A percentile compares a stretch with the other conserved stretches of the same genome.
Evolutionary conservation across 2,797 vertebrate genomes (phyloP).

Genomic region (Staurois parvus): DNA sequence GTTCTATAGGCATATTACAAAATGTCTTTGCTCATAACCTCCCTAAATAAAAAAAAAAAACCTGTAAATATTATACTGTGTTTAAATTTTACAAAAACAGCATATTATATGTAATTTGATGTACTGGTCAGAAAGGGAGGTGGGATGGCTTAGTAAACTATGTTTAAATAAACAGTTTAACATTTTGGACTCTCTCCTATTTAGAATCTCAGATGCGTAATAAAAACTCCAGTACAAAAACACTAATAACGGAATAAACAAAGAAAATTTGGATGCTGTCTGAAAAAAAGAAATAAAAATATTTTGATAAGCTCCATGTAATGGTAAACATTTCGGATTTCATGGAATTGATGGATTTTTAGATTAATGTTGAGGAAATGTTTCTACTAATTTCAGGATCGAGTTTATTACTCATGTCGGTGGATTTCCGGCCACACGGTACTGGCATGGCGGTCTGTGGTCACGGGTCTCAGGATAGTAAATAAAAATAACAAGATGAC

Average conservation of each 20-base stretch:
- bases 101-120: slow-evolving; percentile 11
- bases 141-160: not conserved
- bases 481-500: not conserved
- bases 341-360: not conserved
- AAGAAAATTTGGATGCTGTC: not conserved
- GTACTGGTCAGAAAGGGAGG: not conserved
- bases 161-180: slow-evolving; percentile 13
- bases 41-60: too few species aligned
- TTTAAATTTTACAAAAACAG: too few species aligned
- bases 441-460: slow-evolving; percentile 18
- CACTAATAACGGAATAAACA: not conserved
- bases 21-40: too few species aligned
- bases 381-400: slow-evolving; percentile 38
- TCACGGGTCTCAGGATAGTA: not conserved
- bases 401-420: slow-evolving; percentile 15
- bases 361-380: slow-evolving; percentile 26
- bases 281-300: not conserved
- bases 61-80: too few species aligned
- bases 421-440: slow-evolving; percentile 18
- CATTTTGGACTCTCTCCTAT: not conserved
- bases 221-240: slow-evolving; percentile 12
- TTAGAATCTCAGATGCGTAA: not conserved
- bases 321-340: slow-evolving; percentile 31
- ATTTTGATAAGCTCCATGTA: slow-evolving; percentile 19
- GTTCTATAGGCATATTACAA: too few species aligned